A percentile compares a stretch with the other conserved stretches of the same genome.
These are phyloP conservation scores for Lemur catta DNA, from an alignment of 2,797 vertebrate genomes.

Conservation along the genomic window DNA sequence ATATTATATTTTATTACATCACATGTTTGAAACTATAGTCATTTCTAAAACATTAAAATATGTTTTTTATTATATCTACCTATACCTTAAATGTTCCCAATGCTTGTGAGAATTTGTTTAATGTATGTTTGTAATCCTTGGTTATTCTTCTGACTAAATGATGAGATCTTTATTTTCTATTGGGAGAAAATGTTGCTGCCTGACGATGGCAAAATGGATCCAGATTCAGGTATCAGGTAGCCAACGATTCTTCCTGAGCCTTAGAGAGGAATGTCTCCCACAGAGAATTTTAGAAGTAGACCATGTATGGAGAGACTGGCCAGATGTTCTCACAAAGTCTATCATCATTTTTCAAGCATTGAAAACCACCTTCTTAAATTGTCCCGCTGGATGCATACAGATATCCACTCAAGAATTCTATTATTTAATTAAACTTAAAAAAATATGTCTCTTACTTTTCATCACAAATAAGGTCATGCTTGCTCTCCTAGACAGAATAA, in stretches of 20 bases:
- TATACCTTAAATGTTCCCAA: not conserved
- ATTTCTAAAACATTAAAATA: not conserved
- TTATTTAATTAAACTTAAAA: not conserved
- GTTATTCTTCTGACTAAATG: not conserved
- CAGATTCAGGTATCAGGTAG: not conserved
- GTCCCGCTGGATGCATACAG: not conserved
- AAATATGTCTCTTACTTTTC: not conserved
- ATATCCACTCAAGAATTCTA: not conserved
- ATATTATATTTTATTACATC: not conserved
- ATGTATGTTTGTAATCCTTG: not conserved
- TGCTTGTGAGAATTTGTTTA: not conserved
- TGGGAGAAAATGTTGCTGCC: not conserved
- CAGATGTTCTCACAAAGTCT: not conserved
- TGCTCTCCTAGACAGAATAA: not conserved
- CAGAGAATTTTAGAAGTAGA: not conserved
- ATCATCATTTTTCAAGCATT: not conserved
- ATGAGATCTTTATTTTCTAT: not conserved
- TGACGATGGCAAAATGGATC: not conserved
- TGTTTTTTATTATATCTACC: not conserved
- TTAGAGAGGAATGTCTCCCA: not conserved
- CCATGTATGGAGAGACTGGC: not conserved
- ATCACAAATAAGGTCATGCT: not conserved
- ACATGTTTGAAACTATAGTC: not conserved
- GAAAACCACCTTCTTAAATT: not conserved
- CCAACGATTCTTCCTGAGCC: rapidly evolving